Evolutionary conservation across 2,888 invertebrate species (phyloP), one percentile per base, ranked within the genome.

Genomic region (Osedax frankpressi): DNA sequence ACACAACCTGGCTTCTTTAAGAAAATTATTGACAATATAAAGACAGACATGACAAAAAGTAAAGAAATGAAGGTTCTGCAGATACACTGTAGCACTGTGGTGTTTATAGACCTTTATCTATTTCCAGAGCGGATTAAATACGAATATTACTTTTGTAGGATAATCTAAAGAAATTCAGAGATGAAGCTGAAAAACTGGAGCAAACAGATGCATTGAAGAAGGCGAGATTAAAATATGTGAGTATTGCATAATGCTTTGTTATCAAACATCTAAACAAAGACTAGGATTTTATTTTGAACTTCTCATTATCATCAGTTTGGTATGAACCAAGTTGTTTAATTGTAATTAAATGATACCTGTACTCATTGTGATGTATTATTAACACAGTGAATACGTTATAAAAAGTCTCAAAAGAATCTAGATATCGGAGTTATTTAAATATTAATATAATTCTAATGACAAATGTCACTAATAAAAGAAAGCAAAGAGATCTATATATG

Each of bases 121-220:
- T 70, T 70, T 3, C 14, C n/a, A n/a, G n/a, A n/a, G n/a, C n/a
- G n/a, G n/a, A n/a, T 71, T 28, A 68, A 30, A 60, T 25, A 26
- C 19, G 44, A 19, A n/a, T 59, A 75, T 65, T 44, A 67, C 72
- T 70, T 73, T 78, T 79, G 29, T 75, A 86, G 85, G 95, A 96
- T 76, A 95, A 90, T 78, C 88, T 97, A 75, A 92, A 93, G 80
- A 96, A 94, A 84, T 97, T 97, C 82, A 87, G 94, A 75, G 92
- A 93, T 85, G 96, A 97, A 86, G 92, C 94, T n/a, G 90, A 94
- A 78, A 95, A 93, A 86, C 85, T 98, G 30, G 97, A 97, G 85
- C 92, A 98, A 81, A 94, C 96, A 0, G 97, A 97, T 73, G 95
- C 97, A 0, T 85, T 98, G 74, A 90, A 93, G 85, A 92, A 94